A percentile compares a stretch with the other conserved stretches of the same genome.
phyloP scores from a whole-genome alignment of 2,888 invertebrate genomes.

The Agrochola macilenta region DNA sequence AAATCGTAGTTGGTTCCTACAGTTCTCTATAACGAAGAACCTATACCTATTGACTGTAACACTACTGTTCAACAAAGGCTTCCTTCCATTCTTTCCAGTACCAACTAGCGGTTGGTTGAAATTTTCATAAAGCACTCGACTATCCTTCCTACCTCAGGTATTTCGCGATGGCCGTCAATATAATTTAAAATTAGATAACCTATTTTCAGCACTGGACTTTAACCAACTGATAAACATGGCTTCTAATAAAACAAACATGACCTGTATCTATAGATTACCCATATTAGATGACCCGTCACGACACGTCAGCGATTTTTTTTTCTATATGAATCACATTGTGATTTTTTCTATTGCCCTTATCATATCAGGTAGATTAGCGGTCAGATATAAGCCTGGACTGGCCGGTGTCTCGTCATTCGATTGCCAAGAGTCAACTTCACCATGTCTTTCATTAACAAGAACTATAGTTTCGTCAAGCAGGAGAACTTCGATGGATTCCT shows the following conservation, averaged over 20 bases:
- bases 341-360: constrained; percentile 19
- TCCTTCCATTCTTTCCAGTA: no score
- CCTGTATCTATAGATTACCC: background rate
- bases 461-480: constrained; percentile 58
- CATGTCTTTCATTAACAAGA: constrained; percentile 45
- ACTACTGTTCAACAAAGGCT: no score
- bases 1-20: no score
- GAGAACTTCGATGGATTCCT: constrained; percentile 75
- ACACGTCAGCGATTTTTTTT: constrained; percentile 5
- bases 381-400: constrained; percentile 28
- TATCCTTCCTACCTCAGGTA: no score
- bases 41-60: no score
- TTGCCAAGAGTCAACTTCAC: constrained; percentile 12
- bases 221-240: background rate
- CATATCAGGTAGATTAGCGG: constrained; percentile 45
- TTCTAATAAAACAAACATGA: constrained; percentile 7
- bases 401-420: constrained; percentile 18
- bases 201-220: no score
- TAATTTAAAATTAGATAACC: no score
- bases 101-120: no score
- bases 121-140: background rate
- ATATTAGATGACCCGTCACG: constrained; percentile 2
- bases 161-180: no score
- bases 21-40: no score
- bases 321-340: background rate